Conservation (phyloP, 2,113 vertebrate genomes). For the Phylloscopus whistleri region DNA sequence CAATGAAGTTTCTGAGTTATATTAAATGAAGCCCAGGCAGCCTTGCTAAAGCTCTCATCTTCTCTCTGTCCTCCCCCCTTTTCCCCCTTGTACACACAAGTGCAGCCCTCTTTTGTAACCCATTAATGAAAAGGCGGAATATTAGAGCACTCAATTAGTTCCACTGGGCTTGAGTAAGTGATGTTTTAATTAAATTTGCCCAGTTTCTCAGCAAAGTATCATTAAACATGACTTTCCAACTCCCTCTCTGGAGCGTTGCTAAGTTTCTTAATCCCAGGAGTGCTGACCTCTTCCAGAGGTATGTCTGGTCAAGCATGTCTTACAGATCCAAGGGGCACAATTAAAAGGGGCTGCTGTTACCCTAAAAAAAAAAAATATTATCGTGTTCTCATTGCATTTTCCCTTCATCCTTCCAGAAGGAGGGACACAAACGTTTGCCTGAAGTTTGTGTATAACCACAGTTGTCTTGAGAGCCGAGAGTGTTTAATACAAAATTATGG, state of each 20-base stretch:
- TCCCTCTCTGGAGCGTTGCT: constrained; percentile 65
- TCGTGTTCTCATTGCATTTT: neutral
- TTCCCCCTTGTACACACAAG: constrained; percentile 20
- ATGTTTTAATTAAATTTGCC: constrained; percentile 77
- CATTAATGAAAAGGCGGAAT: constrained; percentile 74
- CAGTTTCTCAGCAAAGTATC: constrained; percentile 72
- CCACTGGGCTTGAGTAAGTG: constrained; percentile 61
- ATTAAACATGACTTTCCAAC: constrained; percentile 72
- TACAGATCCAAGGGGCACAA: constrained; percentile 52
- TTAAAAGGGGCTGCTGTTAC: constrained; percentile 59
- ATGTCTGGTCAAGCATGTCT: constrained; percentile 69
- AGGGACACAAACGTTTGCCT: neutral
- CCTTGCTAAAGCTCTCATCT: constrained; percentile 32
- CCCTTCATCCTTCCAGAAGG: neutral
- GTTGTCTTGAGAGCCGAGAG: neutral
- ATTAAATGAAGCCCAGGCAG: constrained; percentile 43
- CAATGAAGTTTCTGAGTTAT: constrained; percentile 31
- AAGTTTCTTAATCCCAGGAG: constrained; percentile 70
- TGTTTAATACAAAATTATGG: neutral
- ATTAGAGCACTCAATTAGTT: constrained; percentile 69
- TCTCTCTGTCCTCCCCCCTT: neutral
- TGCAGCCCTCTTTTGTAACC: constrained; percentile 66
- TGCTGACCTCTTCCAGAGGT: constrained; percentile 59
- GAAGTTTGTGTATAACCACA: neutral
- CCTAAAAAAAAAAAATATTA: neutral